Evolutionary conservation across 2,797 vertebrate genomes (phyloP), one percentile per base, ranked within the genome.

Genomic region (Dryobates pubescens): DNA sequence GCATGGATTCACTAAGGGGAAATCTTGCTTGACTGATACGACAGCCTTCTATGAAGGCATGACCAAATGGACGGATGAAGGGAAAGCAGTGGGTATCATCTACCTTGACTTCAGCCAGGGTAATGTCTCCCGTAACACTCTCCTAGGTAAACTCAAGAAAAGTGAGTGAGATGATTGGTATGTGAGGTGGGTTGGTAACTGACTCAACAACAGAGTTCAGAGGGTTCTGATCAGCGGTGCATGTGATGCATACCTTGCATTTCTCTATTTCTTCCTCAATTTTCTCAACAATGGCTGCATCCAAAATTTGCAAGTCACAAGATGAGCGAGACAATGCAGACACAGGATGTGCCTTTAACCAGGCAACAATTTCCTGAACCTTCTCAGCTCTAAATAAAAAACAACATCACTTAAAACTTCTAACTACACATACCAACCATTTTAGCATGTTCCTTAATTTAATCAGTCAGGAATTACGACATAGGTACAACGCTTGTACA

Each of bases 291-390:
- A 99, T 98, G 80, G 98, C 98, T 10, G 97, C 82, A 95, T 99
- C 99, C 96, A 99, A 96, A 92, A 99, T 98, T 97, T 99, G 99
- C 56, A 99, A 98, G 95, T 99, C 99, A 97, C 99, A 99, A 43
- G 99, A 99, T 3, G 98, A 97, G 58, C 99, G 98, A 95, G 99
- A 98, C 79, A 98, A 97, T 64, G 98, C 98, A 96, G 98, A 99
- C 79, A 99, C 98, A 13, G 99, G 99, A 96, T 99, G 98, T 62
- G 98, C 96, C 94, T 98, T 99, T 87, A 99, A 96, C 99, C 99
- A 99, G 30, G 98, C 97, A 11, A 98, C 98, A 96, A 99, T 99
- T 97, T 99, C 99, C 86, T 99, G 98, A 62, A 99, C 98, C 92
- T 98, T 99, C 94, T 99, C 99, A 43, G 98, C 98, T 81, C 99